phyloP scores from a whole-genome alignment of 2,797 vertebrate genomes.

The Stomatorhinus walkeri region DNA sequence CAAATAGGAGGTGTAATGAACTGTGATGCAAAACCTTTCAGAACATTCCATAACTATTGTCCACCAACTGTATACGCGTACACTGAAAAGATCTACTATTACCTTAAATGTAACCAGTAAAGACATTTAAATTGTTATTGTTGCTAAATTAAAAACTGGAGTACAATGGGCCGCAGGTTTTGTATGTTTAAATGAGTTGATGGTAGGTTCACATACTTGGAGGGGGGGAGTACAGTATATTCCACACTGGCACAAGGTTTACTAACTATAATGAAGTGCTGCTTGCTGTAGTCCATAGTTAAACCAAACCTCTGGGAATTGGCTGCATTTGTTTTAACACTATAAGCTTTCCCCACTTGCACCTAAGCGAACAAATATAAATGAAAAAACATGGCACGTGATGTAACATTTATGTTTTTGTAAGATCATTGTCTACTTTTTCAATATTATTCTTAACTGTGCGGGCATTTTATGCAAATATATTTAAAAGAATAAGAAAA shows the following conservation, averaged over 20 bases:
- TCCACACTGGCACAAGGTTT: conserved; percentile 24
- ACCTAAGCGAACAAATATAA: background rate
- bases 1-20: conserved; percentile 13
- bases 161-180: background rate
- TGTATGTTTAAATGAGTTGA: background rate
- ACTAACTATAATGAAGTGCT: conserved; percentile 33
- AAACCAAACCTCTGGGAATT: conserved; percentile 45
- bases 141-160: background rate
- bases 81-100: background rate
- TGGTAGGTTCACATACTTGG: background rate
- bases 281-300: conserved; percentile 43
- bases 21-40: background rate
- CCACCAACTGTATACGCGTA: background rate
- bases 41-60: background rate
- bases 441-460: background rate
- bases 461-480: background rate
- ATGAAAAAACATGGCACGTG: background rate
- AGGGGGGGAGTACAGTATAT: background rate
- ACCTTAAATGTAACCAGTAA: background rate
- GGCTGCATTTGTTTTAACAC: background rate
- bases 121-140: background rate
- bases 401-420: background rate
- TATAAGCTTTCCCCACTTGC: background rate
- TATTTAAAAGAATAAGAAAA: background rate
- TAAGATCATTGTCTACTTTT: background rate